Evolutionary conservation across 1,140 invertebrate species (phyloP).

Genomic region (Caenorhabditis tropicalis): DNA sequence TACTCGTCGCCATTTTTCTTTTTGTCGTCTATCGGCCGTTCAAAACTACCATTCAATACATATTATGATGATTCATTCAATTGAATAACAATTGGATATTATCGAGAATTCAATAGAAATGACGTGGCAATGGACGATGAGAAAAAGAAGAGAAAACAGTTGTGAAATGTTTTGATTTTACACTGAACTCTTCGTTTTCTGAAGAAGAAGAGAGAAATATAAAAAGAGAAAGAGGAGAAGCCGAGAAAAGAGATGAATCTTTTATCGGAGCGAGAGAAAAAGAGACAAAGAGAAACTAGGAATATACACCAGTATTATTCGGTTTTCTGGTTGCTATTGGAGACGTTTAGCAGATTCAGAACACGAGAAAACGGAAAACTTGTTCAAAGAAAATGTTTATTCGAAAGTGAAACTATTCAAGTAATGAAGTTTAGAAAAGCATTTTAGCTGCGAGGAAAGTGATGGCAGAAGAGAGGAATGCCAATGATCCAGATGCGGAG

Average conservation of each 20-base stretch:
- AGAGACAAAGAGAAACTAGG: background rate
- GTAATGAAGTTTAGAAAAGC: background rate
- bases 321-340: slow-evolving; percentile 8
- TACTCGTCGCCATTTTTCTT: slow-evolving; percentile 9
- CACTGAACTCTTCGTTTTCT: background rate
- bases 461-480: background rate
- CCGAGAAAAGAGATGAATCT: background rate
- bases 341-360: background rate
- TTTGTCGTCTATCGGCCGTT: background rate
- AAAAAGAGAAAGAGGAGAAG: slow-evolving; percentile 1
- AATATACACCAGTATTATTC: background rate
- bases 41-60: background rate
- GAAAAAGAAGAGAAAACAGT: background rate
- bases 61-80: slow-evolving; percentile 6
- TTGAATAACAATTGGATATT: slow-evolving; percentile 22
- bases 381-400: background rate
- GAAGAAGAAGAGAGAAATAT: background rate
- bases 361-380: background rate
- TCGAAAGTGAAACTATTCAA: too few species aligned
- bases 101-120: background rate
- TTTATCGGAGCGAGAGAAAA: background rate
- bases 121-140: background rate
- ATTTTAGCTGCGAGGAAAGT: slow-evolving; percentile 3
- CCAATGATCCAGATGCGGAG: background rate
- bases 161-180: background rate